Conservation (phyloP, 2,113 vertebrate genomes). For the Orthonyx spaldingii region DNA sequence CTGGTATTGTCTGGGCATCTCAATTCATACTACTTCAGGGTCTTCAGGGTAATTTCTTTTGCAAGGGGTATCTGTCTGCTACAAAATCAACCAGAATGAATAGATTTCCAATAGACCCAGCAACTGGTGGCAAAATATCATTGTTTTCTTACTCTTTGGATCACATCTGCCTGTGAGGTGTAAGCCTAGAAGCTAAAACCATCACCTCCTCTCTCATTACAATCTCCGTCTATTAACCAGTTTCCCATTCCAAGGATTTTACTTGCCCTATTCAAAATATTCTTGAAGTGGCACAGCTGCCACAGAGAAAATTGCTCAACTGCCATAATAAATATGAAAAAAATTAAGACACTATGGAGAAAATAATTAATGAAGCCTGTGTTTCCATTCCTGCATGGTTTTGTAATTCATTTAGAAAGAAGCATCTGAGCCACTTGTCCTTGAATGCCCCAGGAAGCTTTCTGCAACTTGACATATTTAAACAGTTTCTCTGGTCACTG, state of each 20-base stretch:
- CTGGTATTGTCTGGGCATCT: not conserved
- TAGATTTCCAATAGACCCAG: not conserved
- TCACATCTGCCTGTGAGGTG: not conserved
- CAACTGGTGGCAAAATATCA: not conserved
- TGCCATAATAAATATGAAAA: not conserved
- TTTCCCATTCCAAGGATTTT: not conserved
- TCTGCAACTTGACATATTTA: not conserved
- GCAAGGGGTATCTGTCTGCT: not conserved
- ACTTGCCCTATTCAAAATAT: not conserved
- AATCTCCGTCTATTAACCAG: not conserved
- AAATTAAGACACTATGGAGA: not conserved
- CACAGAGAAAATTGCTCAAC: not conserved
- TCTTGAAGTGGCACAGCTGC: not conserved
- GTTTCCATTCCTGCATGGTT: not conserved
- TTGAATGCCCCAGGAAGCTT: not conserved
- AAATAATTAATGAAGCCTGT: not conserved
- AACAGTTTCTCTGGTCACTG: not conserved
- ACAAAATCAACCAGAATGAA: not conserved
- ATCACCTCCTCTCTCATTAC: not conserved
- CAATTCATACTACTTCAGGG: not conserved
- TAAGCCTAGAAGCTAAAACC: not conserved
- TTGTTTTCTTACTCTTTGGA: not conserved
- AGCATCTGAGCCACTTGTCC: not conserved
- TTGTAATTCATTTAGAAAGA: conserved; percentile 11
- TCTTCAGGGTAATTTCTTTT: not conserved